These are phyloP conservation scores for Lordiphosa collinella DNA, from an alignment of 1,140 invertebrate species.

Conservation along the genomic window DNA sequence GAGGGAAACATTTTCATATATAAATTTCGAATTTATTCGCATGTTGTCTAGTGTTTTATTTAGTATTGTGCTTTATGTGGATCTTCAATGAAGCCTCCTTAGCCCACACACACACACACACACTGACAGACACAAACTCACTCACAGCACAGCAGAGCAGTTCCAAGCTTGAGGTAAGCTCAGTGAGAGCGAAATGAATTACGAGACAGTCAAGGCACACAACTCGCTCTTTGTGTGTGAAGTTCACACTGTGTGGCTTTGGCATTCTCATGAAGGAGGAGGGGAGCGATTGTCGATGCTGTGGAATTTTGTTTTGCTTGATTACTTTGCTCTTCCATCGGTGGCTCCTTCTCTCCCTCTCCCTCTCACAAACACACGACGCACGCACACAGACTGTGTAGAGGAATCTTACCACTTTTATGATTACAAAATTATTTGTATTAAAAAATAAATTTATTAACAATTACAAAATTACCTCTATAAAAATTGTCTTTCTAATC, in stretches of 20 bases:
- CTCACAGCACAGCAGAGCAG: background rate
- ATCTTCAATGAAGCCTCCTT: slow-evolving; percentile 10
- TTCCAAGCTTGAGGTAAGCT: slow-evolving; percentile 6
- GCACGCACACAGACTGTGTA: background rate
- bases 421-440: slow-evolving; percentile 39
- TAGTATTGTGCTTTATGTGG: slow-evolving; percentile 22
- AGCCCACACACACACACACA: slow-evolving; percentile 1
- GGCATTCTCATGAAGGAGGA: background rate
- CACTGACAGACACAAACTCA: background rate
- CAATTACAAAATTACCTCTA: slow-evolving; percentile 63
- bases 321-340: slow-evolving; percentile 14
- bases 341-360: slow-evolving; percentile 1
- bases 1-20: no score
- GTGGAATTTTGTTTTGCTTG: slow-evolving; percentile 32
- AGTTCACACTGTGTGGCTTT: slow-evolving; percentile 13
- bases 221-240: slow-evolving; percentile 10
- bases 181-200: slow-evolving; percentile 18
- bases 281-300: slow-evolving; percentile 7
- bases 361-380: background rate
- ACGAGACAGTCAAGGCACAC: background rate
- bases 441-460: slow-evolving; percentile 39
- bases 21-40: no score
- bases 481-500: slow-evolving; percentile 64
- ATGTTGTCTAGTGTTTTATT: slow-evolving; percentile 2
- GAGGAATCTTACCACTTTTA: slow-evolving; percentile 2